Base-by-base conservation (phyloP, 2,888 invertebrate species). In the Drosophila lutescens region DNA sequence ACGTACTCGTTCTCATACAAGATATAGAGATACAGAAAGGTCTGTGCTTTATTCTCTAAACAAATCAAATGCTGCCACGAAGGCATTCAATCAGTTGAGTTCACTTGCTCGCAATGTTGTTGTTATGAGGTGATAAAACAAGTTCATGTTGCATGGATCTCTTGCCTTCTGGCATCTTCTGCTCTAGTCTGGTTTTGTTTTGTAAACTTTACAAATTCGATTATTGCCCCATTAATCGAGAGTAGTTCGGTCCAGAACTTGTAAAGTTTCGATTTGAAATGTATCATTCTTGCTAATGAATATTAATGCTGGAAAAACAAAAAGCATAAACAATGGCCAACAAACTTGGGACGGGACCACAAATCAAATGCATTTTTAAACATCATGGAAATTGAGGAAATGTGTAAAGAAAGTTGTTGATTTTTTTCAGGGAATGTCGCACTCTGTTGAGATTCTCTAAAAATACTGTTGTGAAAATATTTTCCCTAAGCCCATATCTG, bases 31-130 rank as follows among this genome's bases (percentile, higher is more conserved):
- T 41, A 60, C 49, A 61, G 62, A 36, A 54, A 62, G 56, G 44
- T 63, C 55, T 74, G 61, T 74, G 60, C 69, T 85, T 78, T 84
- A 85, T 88, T 86, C 80, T 83, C 75, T 88, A 89, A 90, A 89
- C 89, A 90, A 90, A 88, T 89, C 89, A 89, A 78, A 76, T 81
- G 86, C 75, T 89, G 90, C 78, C 86, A 84, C 83, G 77, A 70
- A 67, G 57, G 77, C 79, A 86, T 83, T 89, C 86, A 86, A 87
- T 89, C 89, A 89, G 84, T 63, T 32, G 70, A 71, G 54, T 50
- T 60, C 60, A 72, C 65, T 83, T 74, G 79, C 57, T 71, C 49
- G 66, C 34, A 51, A 23, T 62, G 60, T 58, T 74, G 57, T 50
- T 63, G 61, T 68, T 59, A 61, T 61, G 78, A 86, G 87, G 87